Evolutionary conservation across 2,888 invertebrate species (phyloP).

Genomic region (Eristalis tenax): DNA sequence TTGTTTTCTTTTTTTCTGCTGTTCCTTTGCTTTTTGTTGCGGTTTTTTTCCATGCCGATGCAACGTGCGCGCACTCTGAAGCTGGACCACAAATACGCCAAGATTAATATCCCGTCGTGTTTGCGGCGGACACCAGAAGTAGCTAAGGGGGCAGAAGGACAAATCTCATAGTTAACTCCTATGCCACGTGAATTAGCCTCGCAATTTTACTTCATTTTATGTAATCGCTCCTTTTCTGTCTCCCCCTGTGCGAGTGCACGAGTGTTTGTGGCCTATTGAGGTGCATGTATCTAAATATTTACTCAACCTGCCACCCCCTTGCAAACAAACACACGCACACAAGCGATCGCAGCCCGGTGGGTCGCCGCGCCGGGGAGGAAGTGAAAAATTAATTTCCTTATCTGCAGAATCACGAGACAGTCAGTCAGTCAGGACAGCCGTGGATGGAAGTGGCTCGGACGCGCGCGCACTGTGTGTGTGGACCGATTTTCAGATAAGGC

Average conservation of each 20-base stretch:
- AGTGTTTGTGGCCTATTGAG: background rate
- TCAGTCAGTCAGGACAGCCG: slow-evolving; percentile 57
- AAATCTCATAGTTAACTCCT: slow-evolving; percentile 60
- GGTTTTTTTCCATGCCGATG: slow-evolving; percentile 2
- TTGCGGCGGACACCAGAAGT: slow-evolving; percentile 33
- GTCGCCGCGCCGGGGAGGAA: slow-evolving; percentile 32
- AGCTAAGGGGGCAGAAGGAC: slow-evolving; percentile 49
- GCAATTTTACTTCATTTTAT: slow-evolving; percentile 65
- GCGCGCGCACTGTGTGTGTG: slow-evolving; percentile 26
- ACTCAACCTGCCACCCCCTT: slow-evolving; percentile 47
- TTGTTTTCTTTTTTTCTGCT: slow-evolving; percentile 29
- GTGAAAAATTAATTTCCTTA: slow-evolving; percentile 69
- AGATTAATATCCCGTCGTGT: slow-evolving; percentile 70
- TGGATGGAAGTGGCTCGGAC: slow-evolving; percentile 16
- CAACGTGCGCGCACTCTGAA: slow-evolving; percentile 43
- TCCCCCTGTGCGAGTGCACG: background rate
- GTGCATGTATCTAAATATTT: slow-evolving; percentile 46
- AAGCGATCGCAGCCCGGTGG: background rate
- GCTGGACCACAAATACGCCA: slow-evolving; percentile 45
- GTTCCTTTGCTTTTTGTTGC: background rate
- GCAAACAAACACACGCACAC: background rate
- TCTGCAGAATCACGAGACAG: slow-evolving; percentile 63
- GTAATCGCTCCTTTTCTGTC: slow-evolving; percentile 35
- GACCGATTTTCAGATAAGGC: slow-evolving; percentile 71
- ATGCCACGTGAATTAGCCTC: slow-evolving; percentile 57